Evolutionary conservation across 2,113 vertebrate species (phyloP).

Genomic region (Erinaceus europaeus): DNA sequence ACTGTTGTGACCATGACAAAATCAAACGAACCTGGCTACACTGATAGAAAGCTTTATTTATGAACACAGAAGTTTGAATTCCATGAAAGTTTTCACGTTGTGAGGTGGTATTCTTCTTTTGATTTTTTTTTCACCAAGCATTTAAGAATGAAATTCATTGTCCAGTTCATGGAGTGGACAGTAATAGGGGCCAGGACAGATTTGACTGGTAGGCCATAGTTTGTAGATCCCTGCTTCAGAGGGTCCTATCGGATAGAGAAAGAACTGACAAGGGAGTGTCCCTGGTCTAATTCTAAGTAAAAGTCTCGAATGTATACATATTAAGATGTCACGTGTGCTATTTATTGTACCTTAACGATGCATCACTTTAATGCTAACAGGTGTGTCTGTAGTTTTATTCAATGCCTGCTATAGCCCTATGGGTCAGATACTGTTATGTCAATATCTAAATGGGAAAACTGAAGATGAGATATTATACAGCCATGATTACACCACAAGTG

Average conservation of each 20-base stretch:
- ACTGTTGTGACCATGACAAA: neutral
- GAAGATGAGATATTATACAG: neutral
- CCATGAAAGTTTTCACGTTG: neutral
- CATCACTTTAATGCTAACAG: too few relatives aligned
- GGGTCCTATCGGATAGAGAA: neutral
- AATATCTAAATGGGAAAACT: neutral
- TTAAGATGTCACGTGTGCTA: too few relatives aligned
- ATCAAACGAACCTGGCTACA: neutral
- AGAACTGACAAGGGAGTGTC: neutral
- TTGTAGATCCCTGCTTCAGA: neutral
- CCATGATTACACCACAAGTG: neutral
- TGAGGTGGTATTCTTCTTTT: conserved; percentile 5
- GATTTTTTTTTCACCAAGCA: neutral
- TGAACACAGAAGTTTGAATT: neutral
- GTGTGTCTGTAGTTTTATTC: neutral
- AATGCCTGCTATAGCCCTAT: neutral
- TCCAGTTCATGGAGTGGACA: neutral
- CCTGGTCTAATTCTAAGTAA: neutral
- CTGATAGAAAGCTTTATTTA: neutral
- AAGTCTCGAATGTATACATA: neutral
- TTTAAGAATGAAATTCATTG: neutral
- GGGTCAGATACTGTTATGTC: neutral
- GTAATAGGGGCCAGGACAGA: neutral
- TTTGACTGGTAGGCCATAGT: neutral
- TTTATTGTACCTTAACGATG: too few relatives aligned